Evolutionary conservation across 2,888 invertebrate genomes (phyloP).

Genomic region (Augochlorella aurata): DNA sequence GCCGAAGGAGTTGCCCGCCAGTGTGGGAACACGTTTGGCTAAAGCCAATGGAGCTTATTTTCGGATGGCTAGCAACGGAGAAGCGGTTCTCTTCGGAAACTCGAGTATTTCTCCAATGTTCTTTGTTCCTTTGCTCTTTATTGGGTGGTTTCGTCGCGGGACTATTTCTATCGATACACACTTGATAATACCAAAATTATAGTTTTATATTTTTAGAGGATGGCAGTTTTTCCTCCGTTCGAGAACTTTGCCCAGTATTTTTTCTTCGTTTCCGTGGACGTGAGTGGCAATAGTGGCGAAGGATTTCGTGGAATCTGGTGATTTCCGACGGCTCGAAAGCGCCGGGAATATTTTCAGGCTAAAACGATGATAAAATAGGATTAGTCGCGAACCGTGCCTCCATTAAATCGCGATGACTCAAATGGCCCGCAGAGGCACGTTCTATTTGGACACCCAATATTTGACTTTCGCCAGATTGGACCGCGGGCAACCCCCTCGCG

Average conservation of each 20-base stretch:
- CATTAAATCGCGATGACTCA: constrained; percentile 65
- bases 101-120: no score
- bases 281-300: not conserved
- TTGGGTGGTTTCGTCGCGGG: no score
- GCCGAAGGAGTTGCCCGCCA: not conserved
- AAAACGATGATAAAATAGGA: constrained; percentile 21
- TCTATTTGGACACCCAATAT: constrained; percentile 78
- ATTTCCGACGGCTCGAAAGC: not conserved
- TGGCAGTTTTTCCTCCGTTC: no score
- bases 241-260: not conserved
- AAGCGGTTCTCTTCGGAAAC: no score
- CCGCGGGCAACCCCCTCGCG: constrained; percentile 48
- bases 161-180: no score
- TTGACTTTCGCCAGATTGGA: constrained; percentile 78
- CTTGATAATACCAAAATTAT: no score
- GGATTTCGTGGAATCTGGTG: not conserved
- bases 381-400: constrained; percentile 34
- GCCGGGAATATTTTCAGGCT: not conserved
- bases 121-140: no score
- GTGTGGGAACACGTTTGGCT: no score
- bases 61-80: no score
- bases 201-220: no score
- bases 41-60: no score
- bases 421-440: constrained; percentile 58
- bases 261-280: not conserved